Base-by-base conservation (phyloP, 2,888 invertebrate genomes). In the Chalcosyrphus nemorum region DNA sequence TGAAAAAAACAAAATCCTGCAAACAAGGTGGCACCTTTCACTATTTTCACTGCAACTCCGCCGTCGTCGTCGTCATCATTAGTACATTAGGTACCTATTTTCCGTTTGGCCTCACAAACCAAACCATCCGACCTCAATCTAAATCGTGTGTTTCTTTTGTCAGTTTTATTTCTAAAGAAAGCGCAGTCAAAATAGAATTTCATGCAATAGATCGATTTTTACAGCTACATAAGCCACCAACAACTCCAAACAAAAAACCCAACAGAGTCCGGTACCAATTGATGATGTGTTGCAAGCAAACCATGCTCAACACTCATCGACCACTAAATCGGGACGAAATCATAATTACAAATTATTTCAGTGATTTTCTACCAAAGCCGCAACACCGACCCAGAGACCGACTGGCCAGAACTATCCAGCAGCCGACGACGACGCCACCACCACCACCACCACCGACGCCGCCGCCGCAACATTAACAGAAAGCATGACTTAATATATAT, bases 261-360 rank as follows among this genome's bases (percentile, higher is more conserved):
- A 29, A 63, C 35, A 66, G 27, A 52, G 45, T 27, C 63, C 50
- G 24, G 21, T 38, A 56, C 57, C 57, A 13, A 61, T 63, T 74
- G 80, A 71, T 81, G 70, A 75, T 75, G 75, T 81, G 76, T 63
- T 81, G 81, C 70, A 81, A 75, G 61, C 54, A 9, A 57, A 52
- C 59, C 59, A 56, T 41, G 24, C 70, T 56, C 76, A 65, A 65
- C 65, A 68, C 77, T 72, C 81, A 77, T 72, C 77, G 71, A 77
- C 77, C 72, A 61, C 77, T 61, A 82, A 77, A 82, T 81, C 81
- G 81, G 77, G 81, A 81, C 76, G 52, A 66, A 81, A 81, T 82
- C 81, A 82, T 82, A 82, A 82, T 82, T 82, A 82, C 81, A 77
- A 82, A 82, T 82, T 82, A 66, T 82, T 82, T 77, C 81, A 65